A percentile compares a stretch with the other conserved stretches of the same genome.
Evolutionary conservation across 2,888 invertebrate species (phyloP).

Genomic region (Tenthredo distinguenda): DNA sequence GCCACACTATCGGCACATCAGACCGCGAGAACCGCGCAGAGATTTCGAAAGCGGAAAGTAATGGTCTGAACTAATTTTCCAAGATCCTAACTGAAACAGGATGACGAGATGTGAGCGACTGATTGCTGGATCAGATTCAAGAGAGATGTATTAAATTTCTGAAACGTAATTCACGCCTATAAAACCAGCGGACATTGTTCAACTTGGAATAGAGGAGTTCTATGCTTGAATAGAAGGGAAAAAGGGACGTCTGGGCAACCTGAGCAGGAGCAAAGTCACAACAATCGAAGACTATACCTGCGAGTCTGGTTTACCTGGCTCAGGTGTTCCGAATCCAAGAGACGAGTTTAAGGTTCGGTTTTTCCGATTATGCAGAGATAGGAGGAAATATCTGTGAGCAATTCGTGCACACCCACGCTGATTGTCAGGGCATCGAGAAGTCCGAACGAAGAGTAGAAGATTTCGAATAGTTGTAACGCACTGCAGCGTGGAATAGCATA

Average conservation of each 20-base stretch:
- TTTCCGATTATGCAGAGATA: constrained; percentile 16
- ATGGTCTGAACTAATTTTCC: not conserved
- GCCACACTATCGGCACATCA: not conserved
- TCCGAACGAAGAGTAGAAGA: not conserved
- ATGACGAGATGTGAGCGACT: not conserved
- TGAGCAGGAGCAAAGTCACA: constrained; percentile 40
- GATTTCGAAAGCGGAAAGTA: not conserved
- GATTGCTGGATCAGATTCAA: not conserved
- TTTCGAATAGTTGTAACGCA: not conserved
- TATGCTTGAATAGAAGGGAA: not conserved
- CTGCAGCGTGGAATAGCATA: not conserved
- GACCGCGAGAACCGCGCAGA: not conserved
- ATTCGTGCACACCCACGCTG: not conserved
- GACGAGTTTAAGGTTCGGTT: constrained; percentile 22
- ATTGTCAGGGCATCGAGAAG: not conserved
- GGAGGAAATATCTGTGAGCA: constrained; percentile 14
- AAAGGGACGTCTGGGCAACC: constrained; percentile 24
- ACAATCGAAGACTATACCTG: constrained; percentile 16
- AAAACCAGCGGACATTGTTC: constrained; percentile 19
- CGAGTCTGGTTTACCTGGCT: constrained; percentile 23
- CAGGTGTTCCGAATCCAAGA: constrained; percentile 1
- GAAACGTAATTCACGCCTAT: not conserved
- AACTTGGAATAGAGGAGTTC: not conserved
- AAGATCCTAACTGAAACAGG: not conserved
- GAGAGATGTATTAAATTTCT: constrained; percentile 6